Evolutionary conservation across 2,113 vertebrate genomes (phyloP), one percentile per base, ranked within the genome.

Genomic region (Sarotherodon lohbergeri): DNA sequence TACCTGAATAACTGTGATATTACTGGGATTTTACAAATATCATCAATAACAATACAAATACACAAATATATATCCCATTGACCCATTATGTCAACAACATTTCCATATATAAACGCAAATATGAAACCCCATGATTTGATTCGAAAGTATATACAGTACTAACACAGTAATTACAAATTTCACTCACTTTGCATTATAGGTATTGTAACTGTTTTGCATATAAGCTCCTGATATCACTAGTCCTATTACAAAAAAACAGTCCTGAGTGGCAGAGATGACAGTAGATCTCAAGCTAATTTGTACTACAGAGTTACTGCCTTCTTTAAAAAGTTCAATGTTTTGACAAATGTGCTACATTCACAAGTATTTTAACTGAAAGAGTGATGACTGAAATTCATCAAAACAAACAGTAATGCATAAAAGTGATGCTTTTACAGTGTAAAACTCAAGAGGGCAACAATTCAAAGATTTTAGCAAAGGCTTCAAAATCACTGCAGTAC

Each of bases 81-180:
- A 84, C 48, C 43, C 39, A 52, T 34, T 68, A 14, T 14, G 4
- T 32, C 34, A 27, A 46, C 5, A 22, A 14, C 9, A 9, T 17
- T 86, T 90, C 50, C n/a, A 83, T 5, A 59, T 50, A 81, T 43
- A 85, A 89, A 89, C 82, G n/a, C 27, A 19, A n/a, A 56, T 17
- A 85, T 46, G 19, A 88, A 71, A 88, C 32, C 55, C 22, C 12
- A 59, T 27, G 4, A 68, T 78, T 85, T 73, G 80, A 85, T 88
- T 13, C 81, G 82, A 93, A 41, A 92, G 3, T 90, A 91, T 91
- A 5, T 89, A 94, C 87, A 93, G 79, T 80, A 88, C 80, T 89
- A 91, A 89, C 56, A 86, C 66, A 80, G 32, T 54, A 84, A 79
- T 46, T 27, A 48, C 63, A 80, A 5, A 36, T 80, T 54, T 59